Evolutionary conservation across 2,797 vertebrate species (phyloP).

Genomic region (Hipposideros larvatus): DNA sequence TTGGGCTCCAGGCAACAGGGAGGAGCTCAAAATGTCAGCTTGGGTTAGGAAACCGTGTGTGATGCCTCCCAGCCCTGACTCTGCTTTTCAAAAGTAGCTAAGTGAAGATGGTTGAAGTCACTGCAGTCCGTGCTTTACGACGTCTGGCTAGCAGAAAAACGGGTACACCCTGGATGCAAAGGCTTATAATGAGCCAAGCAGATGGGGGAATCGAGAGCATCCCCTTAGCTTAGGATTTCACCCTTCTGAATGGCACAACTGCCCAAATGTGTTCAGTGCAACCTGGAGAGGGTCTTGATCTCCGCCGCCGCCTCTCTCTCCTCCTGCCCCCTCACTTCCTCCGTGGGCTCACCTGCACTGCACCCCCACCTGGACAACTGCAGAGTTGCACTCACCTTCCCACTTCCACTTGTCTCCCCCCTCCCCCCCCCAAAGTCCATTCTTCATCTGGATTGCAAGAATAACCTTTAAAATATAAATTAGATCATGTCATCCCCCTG

Average conservation of each 20-base stretch:
- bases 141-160: constrained; percentile 72
- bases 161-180: constrained; percentile 59
- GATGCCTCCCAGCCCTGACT: constrained; percentile 82
- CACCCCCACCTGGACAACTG: rapidly evolving
- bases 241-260: rapidly evolving
- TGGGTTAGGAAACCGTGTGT: constrained; percentile 77
- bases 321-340: background rate
- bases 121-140: constrained; percentile 72
- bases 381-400: background rate
- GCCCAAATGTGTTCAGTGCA: rapidly evolving
- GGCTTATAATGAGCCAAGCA: constrained; percentile 74
- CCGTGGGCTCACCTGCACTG: rapidly evolving
- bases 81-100: constrained; percentile 80
- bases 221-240: background rate
- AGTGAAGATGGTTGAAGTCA: constrained; percentile 78
- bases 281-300: background rate
- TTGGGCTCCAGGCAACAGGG: constrained; percentile 64
- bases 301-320: background rate
- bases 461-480: background rate
- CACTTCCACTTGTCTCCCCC: rapidly evolving
- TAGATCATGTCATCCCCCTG: rapidly evolving
- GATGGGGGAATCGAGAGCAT: background rate
- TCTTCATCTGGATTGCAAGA: background rate
- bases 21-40: constrained; percentile 81
- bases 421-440: rapidly evolving